Evolutionary conservation across 2,888 invertebrate genomes (phyloP).

Genomic region (Nymphalis polychloros): DNA sequence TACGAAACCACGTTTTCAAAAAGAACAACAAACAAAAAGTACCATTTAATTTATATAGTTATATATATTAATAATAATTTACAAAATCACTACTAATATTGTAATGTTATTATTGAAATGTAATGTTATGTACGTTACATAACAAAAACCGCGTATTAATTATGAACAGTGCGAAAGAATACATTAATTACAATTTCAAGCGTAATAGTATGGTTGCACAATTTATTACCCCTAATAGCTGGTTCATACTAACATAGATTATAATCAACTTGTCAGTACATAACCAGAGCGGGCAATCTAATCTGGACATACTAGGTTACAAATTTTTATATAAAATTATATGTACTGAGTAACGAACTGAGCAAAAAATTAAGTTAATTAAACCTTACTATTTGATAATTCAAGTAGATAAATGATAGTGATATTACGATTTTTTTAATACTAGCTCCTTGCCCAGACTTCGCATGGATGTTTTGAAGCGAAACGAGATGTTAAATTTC

Average conservation of each 20-base stretch:
- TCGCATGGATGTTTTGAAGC: no score
- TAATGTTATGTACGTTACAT: no score
- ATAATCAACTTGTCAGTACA: neutral
- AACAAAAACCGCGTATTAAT: neutral
- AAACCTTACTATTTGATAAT: neutral
- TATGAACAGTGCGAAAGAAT: neutral
- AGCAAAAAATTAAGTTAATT: slow-evolving; percentile 1
- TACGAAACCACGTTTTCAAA: no score
- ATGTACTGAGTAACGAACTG: neutral
- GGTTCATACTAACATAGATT: slow-evolving; percentile 3
- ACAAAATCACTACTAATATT: no score
- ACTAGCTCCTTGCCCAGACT: no score
- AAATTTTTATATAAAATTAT: neutral
- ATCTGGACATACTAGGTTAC: neutral
- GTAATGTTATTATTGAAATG: neutral
- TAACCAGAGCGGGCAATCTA: slow-evolving; percentile 1
- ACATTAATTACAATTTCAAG: slow-evolving; percentile 1
- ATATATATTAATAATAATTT: no score
- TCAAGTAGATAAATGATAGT: no score
- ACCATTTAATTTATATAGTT: no score
- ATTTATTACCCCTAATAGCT: slow-evolving; percentile 9
- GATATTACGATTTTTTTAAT: no score
- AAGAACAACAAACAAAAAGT: no score
- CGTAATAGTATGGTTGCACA: neutral
- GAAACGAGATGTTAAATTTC: no score